Base-by-base conservation (phyloP, 2,888 invertebrate species). In the Schizotus pectinicornis region DNA sequence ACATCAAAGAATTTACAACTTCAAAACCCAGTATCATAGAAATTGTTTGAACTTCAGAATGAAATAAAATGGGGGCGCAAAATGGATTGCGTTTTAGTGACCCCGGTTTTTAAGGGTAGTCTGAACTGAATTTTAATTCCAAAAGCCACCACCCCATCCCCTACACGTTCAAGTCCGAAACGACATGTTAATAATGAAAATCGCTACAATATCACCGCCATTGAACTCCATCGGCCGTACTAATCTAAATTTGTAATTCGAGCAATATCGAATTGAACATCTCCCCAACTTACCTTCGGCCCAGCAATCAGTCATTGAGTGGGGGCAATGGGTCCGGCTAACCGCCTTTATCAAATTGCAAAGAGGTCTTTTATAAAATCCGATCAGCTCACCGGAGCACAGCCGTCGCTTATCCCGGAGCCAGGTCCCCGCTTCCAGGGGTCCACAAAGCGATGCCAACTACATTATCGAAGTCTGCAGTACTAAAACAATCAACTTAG, bases 301-400 rank as follows among this genome's bases (percentile, higher is more conserved):
- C 68, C 67, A 22, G 65, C 67, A 71, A 71, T 73, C 72, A 72
- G 67, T 71, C 71, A 71, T 66, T 68, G 68, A 72, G 63, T 66
- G 67, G 67, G 66, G 68, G 73, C 74, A 74, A 73, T 72, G 72
- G 74, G 69, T 70, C 70, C 73, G 71, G 71, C 71, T 74, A 76
- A 76, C 76, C 77, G 75, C 75, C 74, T 77, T 77, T 75, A 76
- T 77, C 76, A 74, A 77, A 76, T 77, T 76, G 75, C 74, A 75
- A 76, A 76, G 74, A 72, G 73, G 71, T 72, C 75, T 77, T 76
- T 77, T 76, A 76, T 73, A 74, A 76, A 78, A 77, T 78, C 77
- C 73, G 76, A 77, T 78, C 77, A 76, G 74, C 71, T 69, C 73
- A 71, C 64, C 67, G 67, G 67, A 64, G 71, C 72, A 71, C 69